Evolutionary conservation across 2,797 vertebrate species (phyloP).

Genomic region (Loriculus beryllinus): DNA sequence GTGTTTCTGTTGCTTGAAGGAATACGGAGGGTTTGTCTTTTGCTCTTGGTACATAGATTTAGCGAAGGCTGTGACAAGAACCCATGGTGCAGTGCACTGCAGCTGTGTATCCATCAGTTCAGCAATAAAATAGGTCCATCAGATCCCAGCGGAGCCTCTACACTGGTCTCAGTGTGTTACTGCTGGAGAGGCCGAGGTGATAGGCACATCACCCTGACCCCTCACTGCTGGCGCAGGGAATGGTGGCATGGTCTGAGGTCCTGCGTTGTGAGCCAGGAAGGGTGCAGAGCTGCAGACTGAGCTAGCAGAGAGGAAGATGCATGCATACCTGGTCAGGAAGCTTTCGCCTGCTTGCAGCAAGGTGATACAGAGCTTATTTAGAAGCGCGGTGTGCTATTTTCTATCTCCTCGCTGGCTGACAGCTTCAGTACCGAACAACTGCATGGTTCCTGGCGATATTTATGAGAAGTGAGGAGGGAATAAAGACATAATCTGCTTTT

Average conservation of each 20-base stretch:
- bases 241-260: accelerated
- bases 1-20: background rate
- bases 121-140: accelerated
- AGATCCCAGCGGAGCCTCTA: background rate
- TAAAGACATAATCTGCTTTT: background rate
- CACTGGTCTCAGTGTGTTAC: background rate
- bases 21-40: background rate
- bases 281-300: background rate
- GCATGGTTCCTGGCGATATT: background rate
- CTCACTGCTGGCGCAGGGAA: background rate
- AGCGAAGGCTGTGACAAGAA: background rate
- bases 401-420: background rate
- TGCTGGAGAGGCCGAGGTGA: background rate
- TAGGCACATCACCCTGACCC: accelerated
- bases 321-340: background rate
- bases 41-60: background rate
- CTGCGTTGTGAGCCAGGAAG: background rate
- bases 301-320: background rate
- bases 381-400: background rate
- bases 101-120: background rate
- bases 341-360: background rate
- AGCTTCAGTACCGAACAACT: background rate
- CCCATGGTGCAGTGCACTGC: background rate
- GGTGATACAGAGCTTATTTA: slow-evolving; percentile 3
- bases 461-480: background rate